Evolutionary conservation across 2,113 vertebrate species (phyloP).

Genomic region (Lamprotornis superbus): DNA sequence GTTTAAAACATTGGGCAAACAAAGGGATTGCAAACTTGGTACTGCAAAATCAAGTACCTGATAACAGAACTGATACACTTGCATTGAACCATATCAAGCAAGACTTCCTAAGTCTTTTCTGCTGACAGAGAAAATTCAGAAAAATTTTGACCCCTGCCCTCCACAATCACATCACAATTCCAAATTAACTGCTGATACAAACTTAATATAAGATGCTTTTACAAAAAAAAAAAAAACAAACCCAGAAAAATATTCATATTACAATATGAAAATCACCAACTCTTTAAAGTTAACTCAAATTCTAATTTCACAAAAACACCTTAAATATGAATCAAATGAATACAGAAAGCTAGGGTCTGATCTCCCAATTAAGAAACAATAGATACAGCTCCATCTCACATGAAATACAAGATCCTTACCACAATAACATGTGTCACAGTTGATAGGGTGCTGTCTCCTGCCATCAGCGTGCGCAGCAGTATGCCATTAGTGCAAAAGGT

Average conservation of each 20-base stretch:
- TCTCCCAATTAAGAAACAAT: background rate
- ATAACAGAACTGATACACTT: background rate
- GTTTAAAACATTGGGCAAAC: background rate
- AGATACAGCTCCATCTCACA: background rate
- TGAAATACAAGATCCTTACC: slow-evolving; percentile 76
- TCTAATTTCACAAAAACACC: background rate
- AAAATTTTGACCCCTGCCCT: background rate
- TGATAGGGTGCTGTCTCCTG: slow-evolving; percentile 82
- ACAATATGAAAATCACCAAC: background rate
- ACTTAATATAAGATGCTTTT: background rate
- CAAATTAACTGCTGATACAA: background rate
- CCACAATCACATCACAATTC: background rate
- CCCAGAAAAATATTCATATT: background rate
- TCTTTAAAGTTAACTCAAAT: background rate
- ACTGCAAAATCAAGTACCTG: background rate
- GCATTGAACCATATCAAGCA: rapidly evolving
- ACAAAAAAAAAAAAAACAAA: background rate
- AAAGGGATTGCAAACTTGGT: background rate
- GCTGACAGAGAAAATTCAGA: background rate
- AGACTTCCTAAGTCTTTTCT: background rate
- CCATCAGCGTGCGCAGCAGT: slow-evolving; percentile 90
- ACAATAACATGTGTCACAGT: slow-evolving; percentile 94
- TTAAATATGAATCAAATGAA: background rate
- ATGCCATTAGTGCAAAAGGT: slow-evolving; percentile 95
- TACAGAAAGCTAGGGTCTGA: background rate